phyloP scores from a whole-genome alignment of 2,888 invertebrate species.

The Galeruca laticollis region DNA sequence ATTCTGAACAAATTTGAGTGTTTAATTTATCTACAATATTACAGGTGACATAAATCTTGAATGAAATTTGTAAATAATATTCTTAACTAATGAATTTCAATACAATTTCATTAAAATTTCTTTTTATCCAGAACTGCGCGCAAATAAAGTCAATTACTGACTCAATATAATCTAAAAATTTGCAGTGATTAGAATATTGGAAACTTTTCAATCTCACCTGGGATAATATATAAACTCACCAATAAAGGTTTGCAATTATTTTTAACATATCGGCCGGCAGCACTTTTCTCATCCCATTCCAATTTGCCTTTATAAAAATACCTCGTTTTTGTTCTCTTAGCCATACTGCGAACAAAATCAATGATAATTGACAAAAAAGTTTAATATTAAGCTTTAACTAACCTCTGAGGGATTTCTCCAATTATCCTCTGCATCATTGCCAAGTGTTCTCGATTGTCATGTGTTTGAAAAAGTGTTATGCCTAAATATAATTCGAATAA shows the following conservation, averaged over 20 bases:
- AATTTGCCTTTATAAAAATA: constrained; percentile 98
- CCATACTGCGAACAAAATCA: constrained; percentile 74
- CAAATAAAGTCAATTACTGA: too few relatives aligned
- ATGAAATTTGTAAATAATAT: too few relatives aligned
- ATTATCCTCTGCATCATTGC: constrained; percentile 99
- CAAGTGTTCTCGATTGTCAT: constrained; percentile 99
- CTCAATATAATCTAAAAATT: too few relatives aligned
- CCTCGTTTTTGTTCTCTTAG: constrained; percentile 92
- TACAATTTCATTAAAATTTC: too few relatives aligned
- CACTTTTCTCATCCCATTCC: constrained; percentile 98
- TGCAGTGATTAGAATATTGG: neutral
- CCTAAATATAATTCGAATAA: constrained; percentile 99
- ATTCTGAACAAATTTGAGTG: too few relatives aligned
- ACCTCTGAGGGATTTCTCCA: constrained; percentile 96
- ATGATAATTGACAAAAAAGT: neutral
- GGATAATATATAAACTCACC: constrained; percentile 72
- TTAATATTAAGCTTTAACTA: constrained; percentile 54
- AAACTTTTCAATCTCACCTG: neutral
- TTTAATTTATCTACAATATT: too few relatives aligned
- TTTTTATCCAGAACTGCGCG: too few relatives aligned
- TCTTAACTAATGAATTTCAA: too few relatives aligned
- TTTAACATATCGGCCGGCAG: constrained; percentile 96
- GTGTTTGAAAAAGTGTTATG: constrained; percentile 98
- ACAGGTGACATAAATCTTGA: too few relatives aligned
- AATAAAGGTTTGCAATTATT: constrained; percentile 97